These are phyloP conservation scores for Arctia plantaginis DNA, from an alignment of 2,888 invertebrate species.

Conservation along the genomic window DNA sequence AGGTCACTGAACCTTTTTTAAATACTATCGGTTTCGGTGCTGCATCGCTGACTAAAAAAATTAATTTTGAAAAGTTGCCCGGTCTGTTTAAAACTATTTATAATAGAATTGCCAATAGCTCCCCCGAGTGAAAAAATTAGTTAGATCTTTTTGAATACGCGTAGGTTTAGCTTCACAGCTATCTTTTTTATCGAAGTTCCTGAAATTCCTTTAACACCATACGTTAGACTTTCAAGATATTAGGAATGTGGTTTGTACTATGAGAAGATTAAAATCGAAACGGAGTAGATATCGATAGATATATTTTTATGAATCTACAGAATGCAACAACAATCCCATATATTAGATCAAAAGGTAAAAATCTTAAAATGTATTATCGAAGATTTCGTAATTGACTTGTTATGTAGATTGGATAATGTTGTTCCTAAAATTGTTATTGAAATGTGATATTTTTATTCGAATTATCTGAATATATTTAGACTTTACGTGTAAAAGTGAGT, in stretches of 20 bases:
- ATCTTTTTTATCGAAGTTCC: slow-evolving; percentile 5
- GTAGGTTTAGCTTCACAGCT: slow-evolving; percentile 17
- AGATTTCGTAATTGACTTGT: slow-evolving; percentile 22
- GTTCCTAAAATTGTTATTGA: slow-evolving; percentile 36
- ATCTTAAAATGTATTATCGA: slow-evolving; percentile 16
- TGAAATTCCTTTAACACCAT: slow-evolving; percentile 10
- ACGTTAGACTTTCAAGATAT: not conserved
- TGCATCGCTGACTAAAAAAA: slow-evolving; percentile 57
- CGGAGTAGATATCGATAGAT: not conserved
- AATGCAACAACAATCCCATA: not conserved
- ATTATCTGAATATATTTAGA: slow-evolving; percentile 30
- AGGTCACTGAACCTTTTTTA: slow-evolving; percentile 43
- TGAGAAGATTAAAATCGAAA: not conserved
- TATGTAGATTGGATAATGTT: slow-evolving; percentile 30
- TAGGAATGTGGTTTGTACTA: not conserved
- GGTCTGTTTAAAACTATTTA: slow-evolving; percentile 67
- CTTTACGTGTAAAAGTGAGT: slow-evolving; percentile 34
- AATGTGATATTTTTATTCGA: slow-evolving; percentile 49
- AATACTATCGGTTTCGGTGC: slow-evolving; percentile 49
- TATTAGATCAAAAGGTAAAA: slow-evolving; percentile 11
- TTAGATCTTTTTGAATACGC: slow-evolving; percentile 19
- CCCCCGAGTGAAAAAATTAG: slow-evolving; percentile 50
- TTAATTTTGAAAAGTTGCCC: slow-evolving; percentile 66
- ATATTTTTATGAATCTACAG: slow-evolving; percentile 2
- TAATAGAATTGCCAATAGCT: slow-evolving; percentile 63